Evolutionary conservation across 2,888 invertebrate species (phyloP), one percentile per base, ranked within the genome.

Genomic region (Elysia crispata): DNA sequence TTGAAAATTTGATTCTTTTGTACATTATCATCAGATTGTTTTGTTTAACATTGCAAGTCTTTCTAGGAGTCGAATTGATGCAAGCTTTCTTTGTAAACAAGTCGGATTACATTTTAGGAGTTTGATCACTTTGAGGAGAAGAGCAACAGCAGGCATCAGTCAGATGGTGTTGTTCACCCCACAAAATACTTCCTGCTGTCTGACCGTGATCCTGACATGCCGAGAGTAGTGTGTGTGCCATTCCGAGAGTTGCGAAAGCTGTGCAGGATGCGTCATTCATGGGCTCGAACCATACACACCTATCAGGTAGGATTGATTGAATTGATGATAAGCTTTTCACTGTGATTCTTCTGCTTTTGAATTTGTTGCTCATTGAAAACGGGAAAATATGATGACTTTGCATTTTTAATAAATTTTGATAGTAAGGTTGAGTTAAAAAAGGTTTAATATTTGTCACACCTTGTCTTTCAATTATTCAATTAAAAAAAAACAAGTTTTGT

Each of bases 201-300:
- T 11, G 88, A 88, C 83, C 80, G 84, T 66, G 87, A 87, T 72
- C 81, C 81, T 11, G 83, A 85, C 23, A 60, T 77, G 54, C 86
- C 85, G 31, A 81, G 84, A 1, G 79, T 83, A 5, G 85, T 89
- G 41, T 88, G 86, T 83, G 87, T 86, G 6, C 81, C 85, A n/a
- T 83, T 83, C 30, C 64, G 57, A 30, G 83, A 87, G 31, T 81
- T 90, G 31, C 85, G 78, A 75, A 84, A 78, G 23, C 79, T 81
- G 20, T 90, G 90, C 82, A 85, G 86, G 54, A 85, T 90, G 77
- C 84, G 80, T 13, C 90, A 90, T 82, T 87, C 89, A 8, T 90
- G 90, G 90, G 90, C 89, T 6, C 80, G 89, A 60, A 90, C 90
- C 31, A 90, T 90, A 60, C 90, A 90, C 79, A 90, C 90, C 62